Evolutionary conservation across 2,113 vertebrate species (phyloP), one percentile per base, ranked within the genome.

Genomic region (Pteropus alecto): DNA sequence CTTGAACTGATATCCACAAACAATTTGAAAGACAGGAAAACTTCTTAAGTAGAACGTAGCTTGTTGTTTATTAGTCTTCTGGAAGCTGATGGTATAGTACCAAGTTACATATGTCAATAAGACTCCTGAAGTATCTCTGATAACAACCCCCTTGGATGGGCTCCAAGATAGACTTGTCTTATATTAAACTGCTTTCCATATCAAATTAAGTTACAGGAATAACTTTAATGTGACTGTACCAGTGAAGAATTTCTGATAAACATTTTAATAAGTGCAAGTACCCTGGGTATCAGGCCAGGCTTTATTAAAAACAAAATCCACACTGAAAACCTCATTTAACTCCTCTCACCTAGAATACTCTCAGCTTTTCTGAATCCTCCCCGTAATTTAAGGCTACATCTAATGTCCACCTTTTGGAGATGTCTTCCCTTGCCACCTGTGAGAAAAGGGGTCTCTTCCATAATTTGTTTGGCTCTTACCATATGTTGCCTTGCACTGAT

Each of bases 171-270:
- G 38, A 84, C 48, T 86, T 78, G 70, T 15, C 61, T 94, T 48
- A 70, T 18, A 85, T 46, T 88, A 63, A 97, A 90, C 15, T 71
- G 33, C 28, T 90, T 51, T 30, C 68, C 35, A 61, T 14, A 56
- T 46, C 68, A 94, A 48, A 65, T 87, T 95, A 81, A 84, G 65
- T 92, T 65, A 76, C 4, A 90, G 7, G 33, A 87, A 54, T 76
- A 85, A 94, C 35, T 93, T 68, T 81, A 68, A 68, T 58, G 54
- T 51, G 88, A n/a, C 8, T 78, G 28, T 9, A 30, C n/a, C 35
- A 85, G n/a, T 43, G 67, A 81, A 73, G 43, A 93, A 70, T 87
- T 90, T 93, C 70, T 90, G 68, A 85, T 65, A 86, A 84, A 81
- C 54, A 93, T 78, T 79, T 81, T n/a, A 90, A 13, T 22, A 87